Evolutionary conservation across 2,888 invertebrate genomes (phyloP).

Genomic region (Eulithis prunata): DNA sequence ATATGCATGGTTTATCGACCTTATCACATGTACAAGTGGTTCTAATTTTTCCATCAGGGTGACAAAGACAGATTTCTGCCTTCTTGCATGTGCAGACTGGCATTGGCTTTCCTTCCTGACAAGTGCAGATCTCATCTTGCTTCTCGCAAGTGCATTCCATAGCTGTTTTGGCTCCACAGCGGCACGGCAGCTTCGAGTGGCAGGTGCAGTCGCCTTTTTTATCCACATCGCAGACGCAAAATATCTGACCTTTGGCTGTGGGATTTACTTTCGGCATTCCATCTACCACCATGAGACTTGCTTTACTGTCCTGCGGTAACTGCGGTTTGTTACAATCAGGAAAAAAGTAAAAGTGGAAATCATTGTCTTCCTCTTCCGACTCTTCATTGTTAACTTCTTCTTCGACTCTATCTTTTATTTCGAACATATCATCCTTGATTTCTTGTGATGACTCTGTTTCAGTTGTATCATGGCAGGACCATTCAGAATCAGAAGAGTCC

Average conservation of each 20-base stretch:
- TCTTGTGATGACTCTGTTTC: conserved; percentile 52
- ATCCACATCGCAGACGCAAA: conserved; percentile 61
- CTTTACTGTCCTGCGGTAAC: conserved; percentile 56
- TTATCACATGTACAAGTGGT: conserved; percentile 63
- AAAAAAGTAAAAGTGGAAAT: conserved; percentile 77
- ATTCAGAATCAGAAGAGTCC: conserved; percentile 72
- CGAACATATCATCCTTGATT: conserved; percentile 48
- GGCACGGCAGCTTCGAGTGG: conserved; percentile 62
- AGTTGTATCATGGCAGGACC: conserved; percentile 63
- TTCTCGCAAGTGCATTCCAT: conserved; percentile 63
- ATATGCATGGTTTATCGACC: conserved; percentile 70
- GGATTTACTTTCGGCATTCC: conserved; percentile 71
- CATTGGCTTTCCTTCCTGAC: conserved; percentile 56
- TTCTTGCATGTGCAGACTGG: conserved; percentile 60
- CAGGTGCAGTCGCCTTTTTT: conserved; percentile 66
- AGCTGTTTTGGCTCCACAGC: conserved; percentile 64
- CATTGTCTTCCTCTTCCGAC: conserved; percentile 57
- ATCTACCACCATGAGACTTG: conserved; percentile 64
- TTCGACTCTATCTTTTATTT: conserved; percentile 53
- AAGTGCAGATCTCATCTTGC: conserved; percentile 64
- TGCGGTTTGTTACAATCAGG: conserved; percentile 68
- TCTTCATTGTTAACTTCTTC: conserved; percentile 46
- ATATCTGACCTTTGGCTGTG: conserved; percentile 41
- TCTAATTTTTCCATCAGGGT: conserved; percentile 56
- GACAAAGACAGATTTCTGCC: conserved; percentile 64